These are phyloP conservation scores for Scotopteryx bipunctaria DNA, from an alignment of 2,888 invertebrate species.

Conservation along the genomic window DNA sequence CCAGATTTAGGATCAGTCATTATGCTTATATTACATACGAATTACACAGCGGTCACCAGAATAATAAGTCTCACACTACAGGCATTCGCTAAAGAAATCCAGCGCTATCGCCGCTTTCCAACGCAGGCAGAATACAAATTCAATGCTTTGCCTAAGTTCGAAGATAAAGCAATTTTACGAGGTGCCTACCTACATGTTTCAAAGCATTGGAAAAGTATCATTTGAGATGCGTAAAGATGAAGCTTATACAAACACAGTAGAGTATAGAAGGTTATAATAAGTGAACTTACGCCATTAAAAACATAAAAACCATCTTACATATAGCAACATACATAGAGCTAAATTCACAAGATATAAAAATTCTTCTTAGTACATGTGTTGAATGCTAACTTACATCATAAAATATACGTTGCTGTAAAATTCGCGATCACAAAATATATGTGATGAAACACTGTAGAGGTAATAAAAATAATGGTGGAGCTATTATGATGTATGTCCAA, in stretches of 20 bases:
- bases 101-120: slow-evolving; percentile 68
- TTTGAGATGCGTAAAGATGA: too few species aligned
- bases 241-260: too few species aligned
- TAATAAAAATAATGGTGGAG: slow-evolving; percentile 5
- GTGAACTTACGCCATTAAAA: too few species aligned
- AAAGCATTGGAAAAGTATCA: too few species aligned
- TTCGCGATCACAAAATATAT: not conserved
- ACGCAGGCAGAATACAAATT: slow-evolving; percentile 59
- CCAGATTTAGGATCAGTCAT: slow-evolving; percentile 59
- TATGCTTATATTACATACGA: slow-evolving; percentile 65
- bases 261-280: too few species aligned
- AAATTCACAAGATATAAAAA: too few species aligned
- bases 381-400: not conserved
- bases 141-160: slow-evolving; percentile 7
- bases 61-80: slow-evolving; percentile 72
- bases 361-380: too few species aligned
- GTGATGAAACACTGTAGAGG: not conserved
- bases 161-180: slow-evolving; percentile 19
- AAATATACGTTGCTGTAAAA: not conserved
- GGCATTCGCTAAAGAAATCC: slow-evolving; percentile 68
- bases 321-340: not conserved
- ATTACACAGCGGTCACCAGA: slow-evolving; percentile 63
- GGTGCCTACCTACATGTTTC: too few species aligned
- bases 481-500: not conserved
- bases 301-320: not conserved